Percentiles rank a stretch among this genome's conserved stretches.
Conservation (phyloP, 2,113 vertebrate genomes). For the Narcine bancroftii region DNA sequence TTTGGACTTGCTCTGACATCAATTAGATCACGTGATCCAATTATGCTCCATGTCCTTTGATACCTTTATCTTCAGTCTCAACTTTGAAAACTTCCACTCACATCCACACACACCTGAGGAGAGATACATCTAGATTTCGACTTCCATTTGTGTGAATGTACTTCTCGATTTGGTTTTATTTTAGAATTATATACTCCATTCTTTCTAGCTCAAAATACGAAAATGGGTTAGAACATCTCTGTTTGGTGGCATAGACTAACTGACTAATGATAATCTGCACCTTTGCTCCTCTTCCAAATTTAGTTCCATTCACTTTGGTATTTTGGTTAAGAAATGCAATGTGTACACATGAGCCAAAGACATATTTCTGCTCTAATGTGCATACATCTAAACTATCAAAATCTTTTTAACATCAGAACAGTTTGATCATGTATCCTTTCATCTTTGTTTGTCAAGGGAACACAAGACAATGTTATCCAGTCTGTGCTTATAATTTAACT, state of each 20-base stretch:
- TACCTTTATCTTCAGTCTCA: not conserved
- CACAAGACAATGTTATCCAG: not conserved
- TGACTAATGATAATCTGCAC: too few species aligned
- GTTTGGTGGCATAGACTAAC: too few species aligned
- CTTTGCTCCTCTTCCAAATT: too few species aligned
- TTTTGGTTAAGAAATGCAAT: too few species aligned
- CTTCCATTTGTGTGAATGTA: not conserved
- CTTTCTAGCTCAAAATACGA: not conserved
- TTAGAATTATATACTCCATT: not conserved
- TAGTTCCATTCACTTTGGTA: too few species aligned
- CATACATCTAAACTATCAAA: not conserved
- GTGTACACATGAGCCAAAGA: too few species aligned
- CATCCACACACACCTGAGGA: not conserved
- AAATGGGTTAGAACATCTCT: too few species aligned
- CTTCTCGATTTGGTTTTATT: not conserved
- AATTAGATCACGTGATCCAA: not conserved
- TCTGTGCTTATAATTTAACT: not conserved
- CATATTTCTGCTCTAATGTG: not conserved
- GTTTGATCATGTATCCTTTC: not conserved
- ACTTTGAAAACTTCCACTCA: too few species aligned
- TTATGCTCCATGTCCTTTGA: not conserved
- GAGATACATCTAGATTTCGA: not conserved
- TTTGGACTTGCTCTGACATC: not conserved
- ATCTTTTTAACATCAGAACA: not conserved
- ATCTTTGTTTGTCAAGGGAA: not conserved